Evolutionary conservation across 1,140 invertebrate genomes (phyloP), one percentile per base, ranked within the genome.

Genomic region (Periplaneta americana): DNA sequence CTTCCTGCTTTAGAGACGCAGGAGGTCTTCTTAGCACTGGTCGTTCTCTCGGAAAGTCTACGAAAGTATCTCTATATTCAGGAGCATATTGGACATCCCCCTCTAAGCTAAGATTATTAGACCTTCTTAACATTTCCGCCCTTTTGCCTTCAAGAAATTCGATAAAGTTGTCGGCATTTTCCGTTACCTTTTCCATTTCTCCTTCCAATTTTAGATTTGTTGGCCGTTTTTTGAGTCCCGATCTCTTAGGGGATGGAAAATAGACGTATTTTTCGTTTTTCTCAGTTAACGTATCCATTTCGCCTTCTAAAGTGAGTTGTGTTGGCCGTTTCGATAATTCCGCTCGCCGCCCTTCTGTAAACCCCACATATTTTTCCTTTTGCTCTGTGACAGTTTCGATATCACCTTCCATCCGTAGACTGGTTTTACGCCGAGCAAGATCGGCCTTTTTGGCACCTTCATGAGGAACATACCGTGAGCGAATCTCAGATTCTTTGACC

Each of bases 171-270:
- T 88, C 88, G 31, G 88, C 88, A 75, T 89, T 89, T 80, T 89
- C 88, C 2, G 88, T 88, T 74, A 88, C 82, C n/a, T 83, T 82
- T 17, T 76, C 32, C n/a, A 85, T 78, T 36, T 83, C 66, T 34
- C 85, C 85, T 77, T 86, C 85, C 10, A 86, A 37, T n/a, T 83
- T 80, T 34, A 86, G 84, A 79, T 89, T 85, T 10, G 89, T 88
- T 1, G 88, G 87, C 32, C 88, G 83, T 79, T 89, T 86, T 76
- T 87, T 84, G 0, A 88, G 86, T 35, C 88, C 86, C 1, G 89
- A 87, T 80, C 89, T 86, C 80, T 86, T 87, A 18, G 87, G 85
- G 66, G 89, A 87, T 11, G 89, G 83, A 88, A 89, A 91, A 34
- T 87, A 86, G 78, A 90, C 89, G 84, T 90, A 91, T 82, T 90